These are phyloP conservation scores for Pteropus rufus DNA, from an alignment of 2,797 vertebrate species.

Conservation along the genomic window DNA sequence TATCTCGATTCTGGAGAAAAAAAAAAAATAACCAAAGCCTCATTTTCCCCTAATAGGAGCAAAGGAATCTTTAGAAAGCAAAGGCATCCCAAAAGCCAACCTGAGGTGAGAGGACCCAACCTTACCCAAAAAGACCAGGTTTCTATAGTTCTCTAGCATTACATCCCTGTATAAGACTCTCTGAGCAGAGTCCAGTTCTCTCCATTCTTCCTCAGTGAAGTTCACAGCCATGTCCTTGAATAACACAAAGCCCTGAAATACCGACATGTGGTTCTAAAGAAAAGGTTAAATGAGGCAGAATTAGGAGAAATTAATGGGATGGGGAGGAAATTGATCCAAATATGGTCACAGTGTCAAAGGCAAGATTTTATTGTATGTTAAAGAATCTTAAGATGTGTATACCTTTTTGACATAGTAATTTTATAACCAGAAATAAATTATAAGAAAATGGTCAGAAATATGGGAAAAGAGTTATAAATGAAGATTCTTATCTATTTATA, in stretches of 20 bases:
- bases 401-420: neutral
- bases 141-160: neutral
- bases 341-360: neutral
- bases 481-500: neutral
- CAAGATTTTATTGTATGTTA: neutral
- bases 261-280: neutral
- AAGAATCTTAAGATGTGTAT: neutral
- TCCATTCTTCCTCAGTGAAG: neutral
- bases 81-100: neutral
- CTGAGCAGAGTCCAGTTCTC: neutral
- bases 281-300: neutral
- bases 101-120: neutral
- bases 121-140: neutral
- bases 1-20: neutral
- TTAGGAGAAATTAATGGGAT: neutral
- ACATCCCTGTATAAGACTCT: neutral
- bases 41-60: neutral
- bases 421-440: neutral
- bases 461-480: neutral
- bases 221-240: neutral
- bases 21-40: neutral
- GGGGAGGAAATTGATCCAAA: neutral
- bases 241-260: neutral
- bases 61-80: neutral
- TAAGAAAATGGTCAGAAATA: neutral